A percentile compares a stretch with the other conserved stretches of the same genome.
These are phyloP conservation scores for Selenia dentaria DNA, from an alignment of 2,888 invertebrate genomes.

Conservation along the genomic window DNA sequence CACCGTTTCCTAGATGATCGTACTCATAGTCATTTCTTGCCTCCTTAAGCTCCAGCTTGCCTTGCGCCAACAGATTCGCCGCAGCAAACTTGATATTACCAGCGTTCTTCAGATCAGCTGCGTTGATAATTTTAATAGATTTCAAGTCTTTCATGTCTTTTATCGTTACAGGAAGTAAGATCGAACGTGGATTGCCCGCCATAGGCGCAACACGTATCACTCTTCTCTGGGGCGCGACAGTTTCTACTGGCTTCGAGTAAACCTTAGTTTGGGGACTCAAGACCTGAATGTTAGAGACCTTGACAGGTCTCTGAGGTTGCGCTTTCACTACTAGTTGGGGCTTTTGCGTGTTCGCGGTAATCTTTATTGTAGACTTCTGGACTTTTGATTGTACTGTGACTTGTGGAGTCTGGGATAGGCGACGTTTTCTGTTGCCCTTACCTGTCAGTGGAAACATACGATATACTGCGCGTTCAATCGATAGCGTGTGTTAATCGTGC, in stretches of 20 bases:
- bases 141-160: constrained; percentile 89
- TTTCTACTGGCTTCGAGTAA: constrained; percentile 75
- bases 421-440: constrained; percentile 72
- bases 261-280: constrained; percentile 72
- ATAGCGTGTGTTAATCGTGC: constrained; percentile 4
- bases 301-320: constrained; percentile 72
- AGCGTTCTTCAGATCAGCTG: constrained; percentile 82
- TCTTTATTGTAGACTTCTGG: constrained; percentile 66
- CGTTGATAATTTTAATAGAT: constrained; percentile 89
- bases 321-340: constrained; percentile 75
- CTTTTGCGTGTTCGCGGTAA: constrained; percentile 55
- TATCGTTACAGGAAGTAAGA: constrained; percentile 88
- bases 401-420: constrained; percentile 70
- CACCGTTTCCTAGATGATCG: constrained; percentile 60
- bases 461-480: constrained; percentile 3
- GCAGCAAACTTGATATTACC: constrained; percentile 82
- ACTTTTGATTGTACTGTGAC: constrained; percentile 70
- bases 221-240: constrained; percentile 70
- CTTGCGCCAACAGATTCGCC: constrained; percentile 76
- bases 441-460: constrained; percentile 48
- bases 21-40: constrained; percentile 69
- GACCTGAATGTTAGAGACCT: constrained; percentile 74
- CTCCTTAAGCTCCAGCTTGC: constrained; percentile 70
- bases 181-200: constrained; percentile 85
- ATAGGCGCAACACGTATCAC: constrained; percentile 76